Percentiles rank a stretch among this genome's conserved stretches.
These are phyloP conservation scores for Apteryx mantelli DNA, from an alignment of 2,113 vertebrate genomes.

Conservation along the genomic window DNA sequence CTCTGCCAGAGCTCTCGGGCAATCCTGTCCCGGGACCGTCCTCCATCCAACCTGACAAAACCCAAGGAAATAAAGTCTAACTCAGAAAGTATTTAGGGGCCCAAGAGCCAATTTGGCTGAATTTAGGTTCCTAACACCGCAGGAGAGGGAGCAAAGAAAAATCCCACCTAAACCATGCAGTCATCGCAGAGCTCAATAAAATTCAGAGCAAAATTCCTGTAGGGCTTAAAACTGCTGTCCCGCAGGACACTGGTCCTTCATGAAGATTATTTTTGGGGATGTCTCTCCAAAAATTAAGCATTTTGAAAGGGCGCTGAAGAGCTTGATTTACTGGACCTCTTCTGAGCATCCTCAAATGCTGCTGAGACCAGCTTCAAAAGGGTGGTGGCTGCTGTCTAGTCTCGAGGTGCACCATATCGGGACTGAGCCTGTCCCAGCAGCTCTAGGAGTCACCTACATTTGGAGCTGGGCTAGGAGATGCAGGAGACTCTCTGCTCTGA, in stretches of 20 bases:
- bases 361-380: background rate
- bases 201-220: background rate
- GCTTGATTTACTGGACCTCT: background rate
- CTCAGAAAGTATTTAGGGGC: background rate
- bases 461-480: background rate
- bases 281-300: background rate
- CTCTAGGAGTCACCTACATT: background rate
- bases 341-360: background rate
- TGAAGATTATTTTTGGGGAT: background rate
- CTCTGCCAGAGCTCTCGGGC: too few relatives aligned
- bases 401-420: fast-evolving
- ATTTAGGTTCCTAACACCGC: background rate
- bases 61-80: too few relatives aligned
- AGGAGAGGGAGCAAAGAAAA: background rate
- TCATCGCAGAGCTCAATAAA: background rate
- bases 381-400: background rate
- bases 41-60: too few relatives aligned
- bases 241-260: background rate
- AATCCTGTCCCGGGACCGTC: too few relatives aligned
- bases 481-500: background rate
- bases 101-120: background rate
- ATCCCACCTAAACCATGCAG: background rate
- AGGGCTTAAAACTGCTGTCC: background rate
- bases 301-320: background rate
- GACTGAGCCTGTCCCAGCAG: background rate